phyloP scores from a whole-genome alignment of 2,113 vertebrate genomes.

The Chauna torquata region DNA sequence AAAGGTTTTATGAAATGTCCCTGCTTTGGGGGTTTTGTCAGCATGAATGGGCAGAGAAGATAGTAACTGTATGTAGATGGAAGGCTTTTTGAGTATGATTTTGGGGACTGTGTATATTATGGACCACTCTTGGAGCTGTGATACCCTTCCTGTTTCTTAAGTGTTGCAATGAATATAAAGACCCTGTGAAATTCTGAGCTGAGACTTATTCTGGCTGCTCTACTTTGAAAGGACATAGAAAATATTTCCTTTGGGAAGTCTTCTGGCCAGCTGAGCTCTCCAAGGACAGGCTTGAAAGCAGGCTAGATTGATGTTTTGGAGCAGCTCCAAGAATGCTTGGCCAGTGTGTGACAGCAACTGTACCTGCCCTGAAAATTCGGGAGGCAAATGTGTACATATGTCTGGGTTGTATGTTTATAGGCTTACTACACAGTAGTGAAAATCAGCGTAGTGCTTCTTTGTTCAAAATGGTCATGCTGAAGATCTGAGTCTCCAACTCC shows the following conservation, averaged over 20 bases:
- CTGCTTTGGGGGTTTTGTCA: neutral
- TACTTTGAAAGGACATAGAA: neutral
- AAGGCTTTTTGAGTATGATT: neutral
- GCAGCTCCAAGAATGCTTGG: neutral
- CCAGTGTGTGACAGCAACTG: neutral
- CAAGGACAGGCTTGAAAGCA: neutral
- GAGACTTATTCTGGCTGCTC: neutral
- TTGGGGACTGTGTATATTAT: neutral
- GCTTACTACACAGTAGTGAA: neutral
- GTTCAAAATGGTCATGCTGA: neutral
- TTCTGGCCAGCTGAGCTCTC: constrained; percentile 1
- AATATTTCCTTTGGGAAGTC: neutral
- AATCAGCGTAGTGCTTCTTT: neutral
- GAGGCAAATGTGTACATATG: neutral
- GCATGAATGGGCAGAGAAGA: neutral
- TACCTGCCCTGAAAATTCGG: neutral
- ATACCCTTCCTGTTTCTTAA: neutral
- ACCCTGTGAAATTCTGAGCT: neutral
- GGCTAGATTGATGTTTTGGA: neutral
- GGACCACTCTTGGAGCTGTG: neutral
- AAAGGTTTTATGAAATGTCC: neutral
- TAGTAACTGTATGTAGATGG: neutral
- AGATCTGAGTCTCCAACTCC: neutral
- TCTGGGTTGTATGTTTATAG: neutral
- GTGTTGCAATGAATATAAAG: neutral